Evolutionary conservation across 2,797 vertebrate species (phyloP).

Genomic region (Cetoscarus ocellatus): DNA sequence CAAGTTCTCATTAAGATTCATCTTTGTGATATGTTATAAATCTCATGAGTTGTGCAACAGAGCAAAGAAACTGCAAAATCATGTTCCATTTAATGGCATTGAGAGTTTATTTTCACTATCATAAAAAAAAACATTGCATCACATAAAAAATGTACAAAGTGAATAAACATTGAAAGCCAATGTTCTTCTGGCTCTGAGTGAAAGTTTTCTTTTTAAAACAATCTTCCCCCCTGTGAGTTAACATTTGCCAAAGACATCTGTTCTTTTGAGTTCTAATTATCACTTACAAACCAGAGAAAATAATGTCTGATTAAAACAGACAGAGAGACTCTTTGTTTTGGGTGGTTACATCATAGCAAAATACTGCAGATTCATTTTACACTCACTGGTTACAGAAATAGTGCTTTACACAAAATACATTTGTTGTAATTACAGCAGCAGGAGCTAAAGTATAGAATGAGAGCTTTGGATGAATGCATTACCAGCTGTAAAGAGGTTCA

Average conservation of each 20-base stretch:
- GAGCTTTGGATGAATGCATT: slow-evolving; percentile 67
- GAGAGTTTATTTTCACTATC: slow-evolving; percentile 63
- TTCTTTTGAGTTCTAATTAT: slow-evolving; percentile 51
- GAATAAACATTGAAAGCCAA: slow-evolving; percentile 12
- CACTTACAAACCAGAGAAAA: slow-evolving; percentile 43
- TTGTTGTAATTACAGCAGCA: slow-evolving; percentile 47
- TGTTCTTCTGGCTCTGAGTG: slow-evolving; percentile 29
- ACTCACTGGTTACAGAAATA: slow-evolving; percentile 62
- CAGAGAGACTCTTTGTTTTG: slow-evolving; percentile 59
- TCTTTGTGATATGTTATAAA: not conserved
- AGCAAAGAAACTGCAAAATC: not conserved
- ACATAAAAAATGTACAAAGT: slow-evolving; percentile 29
- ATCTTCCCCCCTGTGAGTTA: slow-evolving; percentile 26
- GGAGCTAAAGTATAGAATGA: slow-evolving; percentile 21
- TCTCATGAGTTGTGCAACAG: not conserved
- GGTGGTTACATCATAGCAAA: slow-evolving; percentile 61
- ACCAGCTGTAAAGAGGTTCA: slow-evolving; percentile 45
- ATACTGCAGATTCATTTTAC: slow-evolving; percentile 62
- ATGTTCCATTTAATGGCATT: slow-evolving; percentile 4
- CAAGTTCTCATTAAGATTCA: too few relatives aligned
- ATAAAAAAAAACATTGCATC: slow-evolving; percentile 45
- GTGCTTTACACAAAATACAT: slow-evolving; percentile 57
- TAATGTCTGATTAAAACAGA: slow-evolving; percentile 21
- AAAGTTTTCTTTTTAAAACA: slow-evolving; percentile 23
- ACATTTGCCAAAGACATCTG: slow-evolving; percentile 29